Evolutionary conservation across 2,888 invertebrate genomes (phyloP).

Genomic region (Amphipyra tragopoginis): DNA sequence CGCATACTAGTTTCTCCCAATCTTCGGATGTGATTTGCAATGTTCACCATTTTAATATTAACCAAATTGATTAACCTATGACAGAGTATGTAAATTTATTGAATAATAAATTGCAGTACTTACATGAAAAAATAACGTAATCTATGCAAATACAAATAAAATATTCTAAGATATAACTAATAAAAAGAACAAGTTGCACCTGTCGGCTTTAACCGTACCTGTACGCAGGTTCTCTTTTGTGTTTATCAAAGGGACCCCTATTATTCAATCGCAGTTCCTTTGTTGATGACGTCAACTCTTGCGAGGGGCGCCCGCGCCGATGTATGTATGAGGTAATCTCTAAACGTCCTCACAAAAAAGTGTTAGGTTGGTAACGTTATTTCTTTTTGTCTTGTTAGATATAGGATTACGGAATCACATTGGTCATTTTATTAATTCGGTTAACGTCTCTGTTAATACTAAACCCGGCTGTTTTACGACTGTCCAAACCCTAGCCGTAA

Average conservation of each 20-base stretch:
- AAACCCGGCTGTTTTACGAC: constrained; percentile 58
- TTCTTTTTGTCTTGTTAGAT: constrained; percentile 65
- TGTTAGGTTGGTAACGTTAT: constrained; percentile 66
- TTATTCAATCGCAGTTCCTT: constrained; percentile 67
- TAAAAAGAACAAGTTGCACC: constrained; percentile 44
- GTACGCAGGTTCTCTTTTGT: constrained; percentile 72
- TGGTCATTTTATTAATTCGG: constrained; percentile 69
- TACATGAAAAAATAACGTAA: constrained; percentile 3
- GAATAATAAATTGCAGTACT: background rate
- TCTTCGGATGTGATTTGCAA: constrained; percentile 11
- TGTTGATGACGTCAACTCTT: constrained; percentile 72
- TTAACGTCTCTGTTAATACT: constrained; percentile 54
- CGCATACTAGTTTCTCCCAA: constrained; percentile 20
- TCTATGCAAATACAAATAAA: constrained; percentile 22
- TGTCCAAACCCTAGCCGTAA: constrained; percentile 49
- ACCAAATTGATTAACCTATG: background rate
- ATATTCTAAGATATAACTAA: constrained; percentile 14
- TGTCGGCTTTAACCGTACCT: constrained; percentile 59
- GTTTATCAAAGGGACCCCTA: constrained; percentile 65
- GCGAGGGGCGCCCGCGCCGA: constrained; percentile 70
- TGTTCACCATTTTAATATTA: constrained; percentile 12
- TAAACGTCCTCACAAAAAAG: constrained; percentile 68
- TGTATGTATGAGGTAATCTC: constrained; percentile 77
- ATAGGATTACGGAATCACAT: constrained; percentile 65
- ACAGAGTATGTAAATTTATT: constrained; percentile 17